These are phyloP conservation scores for Drosophila infuscata DNA, from an alignment of 2,888 invertebrate genomes.

Conservation along the genomic window DNA sequence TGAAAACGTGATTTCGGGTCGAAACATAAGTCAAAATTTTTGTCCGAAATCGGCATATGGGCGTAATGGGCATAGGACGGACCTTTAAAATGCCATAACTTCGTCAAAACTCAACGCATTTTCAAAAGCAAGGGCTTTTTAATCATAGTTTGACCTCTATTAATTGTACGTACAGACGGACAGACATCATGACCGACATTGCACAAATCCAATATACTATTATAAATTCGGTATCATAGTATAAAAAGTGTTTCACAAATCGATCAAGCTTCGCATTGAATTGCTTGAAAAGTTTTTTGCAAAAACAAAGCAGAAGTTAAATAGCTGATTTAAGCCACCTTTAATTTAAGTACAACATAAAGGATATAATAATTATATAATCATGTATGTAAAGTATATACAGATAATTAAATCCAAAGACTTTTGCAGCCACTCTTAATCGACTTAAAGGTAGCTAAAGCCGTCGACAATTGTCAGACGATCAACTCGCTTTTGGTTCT, in stretches of 20 bases:
- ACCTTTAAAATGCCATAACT: too few species aligned
- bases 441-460: not conserved
- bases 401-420: not conserved
- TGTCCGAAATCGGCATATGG: too few species aligned
- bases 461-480: conserved; percentile 35
- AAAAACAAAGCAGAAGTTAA: not conserved
- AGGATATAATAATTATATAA: not conserved
- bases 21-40: too few species aligned
- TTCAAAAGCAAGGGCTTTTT: too few species aligned
- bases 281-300: conserved; percentile 5
- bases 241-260: conserved; percentile 3
- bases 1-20: too few species aligned
- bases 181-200: too few species aligned
- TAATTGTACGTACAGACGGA: too few species aligned
- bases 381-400: not conserved
- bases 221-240: too few species aligned
- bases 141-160: too few species aligned
- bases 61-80: too few species aligned
- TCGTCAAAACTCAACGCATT: too few species aligned
- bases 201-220: too few species aligned
- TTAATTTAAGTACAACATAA: not conserved
- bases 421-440: not conserved
- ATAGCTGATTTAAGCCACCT: not conserved
- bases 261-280: conserved; percentile 28
- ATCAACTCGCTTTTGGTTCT: conserved; percentile 2